Percentiles rank a stretch among this genome's conserved stretches.
These are phyloP conservation scores for Plebejus melissa DNA, from an alignment of 2,888 invertebrate genomes.

Conservation along the genomic window DNA sequence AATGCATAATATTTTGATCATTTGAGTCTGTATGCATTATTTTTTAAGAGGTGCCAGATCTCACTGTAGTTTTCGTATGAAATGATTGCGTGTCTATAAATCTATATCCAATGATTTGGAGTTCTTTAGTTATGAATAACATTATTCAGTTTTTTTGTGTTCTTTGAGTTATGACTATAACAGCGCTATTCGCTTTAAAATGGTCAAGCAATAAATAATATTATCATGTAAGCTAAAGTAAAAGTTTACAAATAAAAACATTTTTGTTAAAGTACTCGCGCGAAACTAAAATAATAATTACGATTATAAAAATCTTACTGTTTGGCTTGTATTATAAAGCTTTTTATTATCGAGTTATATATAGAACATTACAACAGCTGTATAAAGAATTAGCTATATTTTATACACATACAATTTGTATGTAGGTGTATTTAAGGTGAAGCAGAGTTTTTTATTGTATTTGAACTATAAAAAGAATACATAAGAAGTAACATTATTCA, in stretches of 20 bases:
- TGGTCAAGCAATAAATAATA: background rate
- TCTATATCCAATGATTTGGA: background rate
- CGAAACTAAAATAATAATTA: background rate
- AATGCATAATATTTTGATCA: background rate
- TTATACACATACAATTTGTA: slow-evolving; percentile 10
- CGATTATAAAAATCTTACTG: background rate
- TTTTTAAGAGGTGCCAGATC: slow-evolving; percentile 5
- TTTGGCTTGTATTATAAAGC: background rate
- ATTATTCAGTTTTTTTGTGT: too few species aligned
- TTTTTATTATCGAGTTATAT: background rate
- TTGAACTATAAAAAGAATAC: background rate
- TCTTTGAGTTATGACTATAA: background rate
- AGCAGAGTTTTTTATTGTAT: slow-evolving; percentile 8
- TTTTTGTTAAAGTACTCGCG: background rate
- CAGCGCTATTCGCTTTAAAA: background rate
- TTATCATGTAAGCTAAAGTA: background rate
- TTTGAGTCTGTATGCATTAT: background rate
- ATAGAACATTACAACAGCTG: background rate
- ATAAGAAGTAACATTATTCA: background rate
- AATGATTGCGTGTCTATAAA: background rate
- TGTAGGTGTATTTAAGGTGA: background rate
- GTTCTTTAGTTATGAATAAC: too few species aligned
- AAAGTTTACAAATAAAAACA: background rate
- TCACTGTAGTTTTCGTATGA: background rate
- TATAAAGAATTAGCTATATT: slow-evolving; percentile 10